These are phyloP conservation scores for Oxygymnocypris stewartii DNA, from an alignment of 2,113 vertebrate genomes.

Conservation along the genomic window DNA sequence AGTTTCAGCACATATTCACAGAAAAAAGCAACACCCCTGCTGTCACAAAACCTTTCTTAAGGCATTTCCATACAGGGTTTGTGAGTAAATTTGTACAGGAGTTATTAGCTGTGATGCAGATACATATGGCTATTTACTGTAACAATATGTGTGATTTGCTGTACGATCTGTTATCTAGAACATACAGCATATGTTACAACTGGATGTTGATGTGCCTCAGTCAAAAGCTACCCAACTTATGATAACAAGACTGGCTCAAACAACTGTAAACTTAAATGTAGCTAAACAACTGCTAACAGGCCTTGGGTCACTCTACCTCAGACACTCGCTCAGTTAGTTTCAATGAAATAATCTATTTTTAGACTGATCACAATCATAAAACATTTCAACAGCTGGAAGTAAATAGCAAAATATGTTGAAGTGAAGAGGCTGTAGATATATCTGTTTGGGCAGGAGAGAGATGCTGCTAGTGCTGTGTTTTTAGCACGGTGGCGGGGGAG, in stretches of 20 bases:
- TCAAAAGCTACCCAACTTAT: neutral
- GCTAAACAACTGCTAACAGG: neutral
- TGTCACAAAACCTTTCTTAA: neutral
- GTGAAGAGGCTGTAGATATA: neutral
- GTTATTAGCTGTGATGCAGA: neutral
- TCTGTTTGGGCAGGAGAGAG: conserved; percentile 12
- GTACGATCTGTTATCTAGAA: neutral
- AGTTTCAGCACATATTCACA: neutral
- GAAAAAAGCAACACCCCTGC: neutral
- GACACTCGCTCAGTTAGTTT: neutral
- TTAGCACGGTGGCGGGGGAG: conserved; percentile 19
- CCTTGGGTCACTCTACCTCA: neutral
- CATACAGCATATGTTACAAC: neutral
- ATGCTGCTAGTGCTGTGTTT: conserved; percentile 4
- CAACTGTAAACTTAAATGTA: neutral
- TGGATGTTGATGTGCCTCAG: neutral
- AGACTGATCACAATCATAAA: neutral
- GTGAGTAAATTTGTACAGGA: neutral
- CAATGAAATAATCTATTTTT: neutral
- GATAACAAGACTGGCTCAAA: neutral
- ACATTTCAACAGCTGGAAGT: neutral
- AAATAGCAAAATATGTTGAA: conserved; percentile 22
- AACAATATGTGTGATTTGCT: neutral
- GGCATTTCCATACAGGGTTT: neutral
- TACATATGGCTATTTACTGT: neutral